Evolutionary conservation across 2,888 invertebrate species (phyloP).

Genomic region (Anodontia alba): DNA sequence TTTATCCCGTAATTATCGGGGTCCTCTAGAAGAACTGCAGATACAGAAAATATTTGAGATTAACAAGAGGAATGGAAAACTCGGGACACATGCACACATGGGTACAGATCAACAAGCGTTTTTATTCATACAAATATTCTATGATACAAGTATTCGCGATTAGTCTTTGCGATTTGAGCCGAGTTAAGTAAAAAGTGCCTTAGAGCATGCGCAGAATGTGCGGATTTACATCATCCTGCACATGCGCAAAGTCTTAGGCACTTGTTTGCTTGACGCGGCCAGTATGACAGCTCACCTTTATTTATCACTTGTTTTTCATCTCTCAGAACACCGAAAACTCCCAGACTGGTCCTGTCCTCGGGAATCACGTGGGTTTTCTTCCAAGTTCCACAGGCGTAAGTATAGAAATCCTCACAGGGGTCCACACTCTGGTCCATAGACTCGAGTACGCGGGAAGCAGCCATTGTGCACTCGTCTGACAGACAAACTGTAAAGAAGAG

Average conservation of each 20-base stretch:
- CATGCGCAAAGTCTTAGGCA: no score
- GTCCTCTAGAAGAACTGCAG: neutral
- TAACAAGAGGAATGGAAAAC: no score
- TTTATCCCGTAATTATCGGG: neutral
- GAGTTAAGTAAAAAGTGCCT: no score
- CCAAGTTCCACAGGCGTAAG: constrained; percentile 94
- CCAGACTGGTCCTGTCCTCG: constrained; percentile 92
- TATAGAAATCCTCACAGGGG: constrained; percentile 93
- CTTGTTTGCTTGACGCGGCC: no score
- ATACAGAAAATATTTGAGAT: neutral
- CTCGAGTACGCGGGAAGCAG: constrained; percentile 91
- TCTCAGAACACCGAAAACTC: constrained; percentile 93
- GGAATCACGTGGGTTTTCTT: constrained; percentile 93
- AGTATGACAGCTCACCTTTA: no score
- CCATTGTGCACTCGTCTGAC: neutral
- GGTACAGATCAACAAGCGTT: no score
- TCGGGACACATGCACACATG: no score
- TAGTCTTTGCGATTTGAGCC: no score
- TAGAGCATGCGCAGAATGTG: no score
- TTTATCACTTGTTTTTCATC: constrained; percentile 93
- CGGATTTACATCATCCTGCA: no score
- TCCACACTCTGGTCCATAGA: constrained; percentile 91
- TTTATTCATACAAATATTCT: no score
- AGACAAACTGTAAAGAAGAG: neutral
- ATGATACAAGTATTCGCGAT: no score